Conservation (phyloP, 2,797 vertebrate genomes). For the Remorina albescens region DNA sequence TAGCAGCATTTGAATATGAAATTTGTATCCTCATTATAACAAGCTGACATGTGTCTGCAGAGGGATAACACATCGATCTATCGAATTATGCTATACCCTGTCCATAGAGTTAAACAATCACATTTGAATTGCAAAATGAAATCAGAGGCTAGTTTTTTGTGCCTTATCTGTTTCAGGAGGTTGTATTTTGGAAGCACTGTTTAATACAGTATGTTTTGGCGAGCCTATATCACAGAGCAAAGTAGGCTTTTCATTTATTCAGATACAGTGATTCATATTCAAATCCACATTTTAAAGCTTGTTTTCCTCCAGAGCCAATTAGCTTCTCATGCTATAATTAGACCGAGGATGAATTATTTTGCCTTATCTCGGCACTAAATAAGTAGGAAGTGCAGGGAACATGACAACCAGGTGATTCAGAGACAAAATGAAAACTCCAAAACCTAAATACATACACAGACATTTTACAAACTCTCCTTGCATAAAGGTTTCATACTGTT, state of each 20-base stretch:
- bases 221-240: slow-evolving; percentile 38
- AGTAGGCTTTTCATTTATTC: slow-evolving; percentile 48
- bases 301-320: slow-evolving; percentile 56
- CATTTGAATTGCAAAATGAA: slow-evolving; percentile 35
- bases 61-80: slow-evolving; percentile 5
- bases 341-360: slow-evolving; percentile 71
- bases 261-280: slow-evolving; percentile 57
- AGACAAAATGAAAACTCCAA: slow-evolving; percentile 19
- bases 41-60: slow-evolving; percentile 4
- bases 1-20: slow-evolving; percentile 2
- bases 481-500: slow-evolving; percentile 5
- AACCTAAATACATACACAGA: background rate
- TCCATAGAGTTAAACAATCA: slow-evolving; percentile 9
- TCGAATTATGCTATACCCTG: background rate
- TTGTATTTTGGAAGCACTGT: slow-evolving; percentile 32
- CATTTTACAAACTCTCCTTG: background rate
- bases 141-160: slow-evolving; percentile 13
- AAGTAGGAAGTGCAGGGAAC: slow-evolving; percentile 20
- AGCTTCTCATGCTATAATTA: slow-evolving; percentile 64
- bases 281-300: slow-evolving; percentile 63
- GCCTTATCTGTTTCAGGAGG: slow-evolving; percentile 1
- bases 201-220: background rate
- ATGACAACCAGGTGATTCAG: slow-evolving; percentile 34
- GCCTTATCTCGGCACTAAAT: slow-evolving; percentile 23
- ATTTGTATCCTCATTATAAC: background rate